Conservation (phyloP, 2,888 invertebrate species). For the Argyresthia albistria region DNA sequence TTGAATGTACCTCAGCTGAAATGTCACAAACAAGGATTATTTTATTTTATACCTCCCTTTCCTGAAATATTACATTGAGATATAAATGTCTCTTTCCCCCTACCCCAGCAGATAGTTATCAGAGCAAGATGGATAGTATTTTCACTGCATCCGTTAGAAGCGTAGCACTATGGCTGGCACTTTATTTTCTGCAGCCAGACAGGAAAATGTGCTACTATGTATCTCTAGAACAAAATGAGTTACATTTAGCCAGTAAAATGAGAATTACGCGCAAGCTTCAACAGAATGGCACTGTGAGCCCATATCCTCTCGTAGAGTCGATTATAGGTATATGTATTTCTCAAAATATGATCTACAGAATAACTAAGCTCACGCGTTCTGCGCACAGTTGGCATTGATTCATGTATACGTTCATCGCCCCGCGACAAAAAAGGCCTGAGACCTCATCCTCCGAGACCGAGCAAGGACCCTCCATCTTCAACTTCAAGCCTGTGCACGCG, state of each 20-base stretch:
- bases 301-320: too few relatives aligned
- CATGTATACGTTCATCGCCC: constrained; percentile 13
- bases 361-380: constrained; percentile 10
- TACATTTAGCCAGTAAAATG: neutral
- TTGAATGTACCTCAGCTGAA: too few relatives aligned
- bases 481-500: constrained; percentile 25
- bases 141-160: constrained; percentile 29
- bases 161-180: constrained; percentile 12
- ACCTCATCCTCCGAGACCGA: constrained; percentile 8
- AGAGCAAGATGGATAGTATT: constrained; percentile 39
- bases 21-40: neutral
- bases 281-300: too few relatives aligned
- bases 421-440: constrained; percentile 23
- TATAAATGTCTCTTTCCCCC: constrained; percentile 23
- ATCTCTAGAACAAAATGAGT: neutral
- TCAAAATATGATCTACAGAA: neutral
- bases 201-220: neutral
- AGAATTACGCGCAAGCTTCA: neutral
- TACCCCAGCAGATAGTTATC: constrained; percentile 37
- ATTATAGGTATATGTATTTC: too few relatives aligned
- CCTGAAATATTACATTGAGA: neutral
- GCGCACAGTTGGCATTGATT: constrained; percentile 19
- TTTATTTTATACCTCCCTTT: neutral
- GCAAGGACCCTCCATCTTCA: constrained; percentile 20
- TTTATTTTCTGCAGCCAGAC: neutral